A percentile compares a stretch with the other conserved stretches of the same genome.
These are phyloP conservation scores for Zele albiditarsus DNA, from an alignment of 2,888 invertebrate species.

Conservation along the genomic window DNA sequence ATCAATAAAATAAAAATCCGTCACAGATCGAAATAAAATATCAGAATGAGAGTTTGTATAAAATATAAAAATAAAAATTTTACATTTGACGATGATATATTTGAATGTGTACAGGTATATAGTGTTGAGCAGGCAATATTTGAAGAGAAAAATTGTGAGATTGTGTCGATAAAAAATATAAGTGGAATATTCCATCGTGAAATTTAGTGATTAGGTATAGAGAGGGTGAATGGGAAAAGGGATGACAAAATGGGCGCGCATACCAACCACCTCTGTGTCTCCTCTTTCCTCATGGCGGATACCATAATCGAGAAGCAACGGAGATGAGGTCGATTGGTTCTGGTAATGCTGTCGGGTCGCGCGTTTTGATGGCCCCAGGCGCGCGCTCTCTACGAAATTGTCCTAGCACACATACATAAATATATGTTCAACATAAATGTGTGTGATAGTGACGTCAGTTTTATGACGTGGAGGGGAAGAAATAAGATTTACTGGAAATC, in stretches of 20 bases:
- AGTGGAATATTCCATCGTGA: conserved; percentile 17
- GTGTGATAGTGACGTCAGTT: conserved; percentile 10
- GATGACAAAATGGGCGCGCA: conserved; percentile 5
- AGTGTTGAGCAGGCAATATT: conserved; percentile 15
- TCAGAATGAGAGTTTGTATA: background rate
- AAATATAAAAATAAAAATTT: background rate
- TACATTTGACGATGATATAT: background rate
- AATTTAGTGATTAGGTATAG: conserved; percentile 3
- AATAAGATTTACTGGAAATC: conserved; percentile 67
- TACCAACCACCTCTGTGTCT: background rate
- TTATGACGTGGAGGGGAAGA: conserved; percentile 10
- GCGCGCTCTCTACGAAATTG: conserved; percentile 33
- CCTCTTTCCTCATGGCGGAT: conserved; percentile 2
- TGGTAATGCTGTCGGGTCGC: conserved; percentile 37
- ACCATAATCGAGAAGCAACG: conserved; percentile 29
- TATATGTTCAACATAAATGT: conserved; percentile 25
- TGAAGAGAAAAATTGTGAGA: conserved; percentile 18
- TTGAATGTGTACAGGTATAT: background rate
- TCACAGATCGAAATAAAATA: background rate
- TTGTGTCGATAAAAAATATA: conserved; percentile 10
- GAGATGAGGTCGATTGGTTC: conserved; percentile 37
- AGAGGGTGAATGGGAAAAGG: background rate
- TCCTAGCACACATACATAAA: conserved; percentile 25
- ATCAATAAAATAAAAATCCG: background rate
- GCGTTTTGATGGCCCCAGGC: conserved; percentile 47